Evolutionary conservation across 2,888 invertebrate genomes (phyloP), one percentile per base, ranked within the genome.

Genomic region (Ectemnius continuus): DNA sequence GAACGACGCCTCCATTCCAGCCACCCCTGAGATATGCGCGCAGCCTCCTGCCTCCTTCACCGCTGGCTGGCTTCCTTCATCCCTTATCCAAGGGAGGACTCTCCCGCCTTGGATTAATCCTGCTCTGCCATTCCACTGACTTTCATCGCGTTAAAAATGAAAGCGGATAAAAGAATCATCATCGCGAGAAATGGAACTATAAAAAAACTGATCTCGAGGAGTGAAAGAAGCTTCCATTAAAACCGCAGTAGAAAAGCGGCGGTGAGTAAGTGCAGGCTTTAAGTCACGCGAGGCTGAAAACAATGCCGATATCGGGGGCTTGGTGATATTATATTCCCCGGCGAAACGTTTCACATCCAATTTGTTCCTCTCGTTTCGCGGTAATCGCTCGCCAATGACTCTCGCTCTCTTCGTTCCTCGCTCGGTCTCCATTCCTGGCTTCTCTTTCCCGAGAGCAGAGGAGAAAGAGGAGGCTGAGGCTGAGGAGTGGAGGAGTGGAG

Each of bases 321-420:
- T 57, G 36, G 28, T 57, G 68, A 59, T 45, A 61, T 69, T 75
- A 61, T 73, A 60, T 66, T 46, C 71, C 36, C 61, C 11, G 67
- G 47, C 61, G 74, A 78, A 80, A 80, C 80, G 81, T 86, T 88
- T 87, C 81, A 86, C 86, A 85, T 86, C 82, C 85, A 85, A 88
- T 88, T 88, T 87, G 83, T 83, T 85, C 80, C 80, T 80, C 73
- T 79, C 79, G 78, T 86, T 84, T 82, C 75, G 76, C 79, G 78
- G 82, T 86, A 86, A 86, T 85, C 81, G 86, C 74, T 84, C 81
- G 76, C 75, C 84, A 80, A 82, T 84, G 79, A 84, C 76, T 85
- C 76, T 75, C 67, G 65, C 57, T 67, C 59, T 57, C 61, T 56
- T 56, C 20, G 28, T 16, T 8, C n/a, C 16, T 26, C 56, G 16